Evolutionary conservation across 2,888 invertebrate species (phyloP).

Genomic region (Hololepta plana): DNA sequence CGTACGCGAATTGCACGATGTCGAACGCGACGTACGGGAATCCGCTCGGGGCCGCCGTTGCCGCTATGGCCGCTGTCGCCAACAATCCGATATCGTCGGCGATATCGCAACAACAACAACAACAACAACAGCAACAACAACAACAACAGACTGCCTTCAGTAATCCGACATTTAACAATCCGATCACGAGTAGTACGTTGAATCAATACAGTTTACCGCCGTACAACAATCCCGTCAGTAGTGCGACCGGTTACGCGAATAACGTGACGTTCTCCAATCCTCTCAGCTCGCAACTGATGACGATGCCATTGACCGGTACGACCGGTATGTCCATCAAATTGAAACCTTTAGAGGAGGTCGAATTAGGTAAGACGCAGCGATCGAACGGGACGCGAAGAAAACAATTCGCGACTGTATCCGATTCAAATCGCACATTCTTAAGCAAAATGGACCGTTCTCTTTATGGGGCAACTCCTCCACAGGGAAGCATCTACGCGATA

Average conservation of each 20-base stretch:
- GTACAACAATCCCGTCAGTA: slow-evolving; percentile 20
- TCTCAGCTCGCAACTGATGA: slow-evolving; percentile 37
- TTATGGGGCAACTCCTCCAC: no score
- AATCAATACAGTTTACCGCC: slow-evolving; percentile 26
- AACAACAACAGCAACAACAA: no score
- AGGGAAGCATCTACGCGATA: no score
- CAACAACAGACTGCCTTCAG: slow-evolving; percentile 29
- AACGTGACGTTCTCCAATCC: slow-evolving; percentile 48
- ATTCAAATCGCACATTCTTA: no score
- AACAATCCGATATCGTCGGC: slow-evolving; percentile 14
- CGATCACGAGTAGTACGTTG: slow-evolving; percentile 23
- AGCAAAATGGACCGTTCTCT: no score
- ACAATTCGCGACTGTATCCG: no score
- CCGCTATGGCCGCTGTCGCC: slow-evolving; percentile 8
- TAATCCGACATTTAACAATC: slow-evolving; percentile 32
- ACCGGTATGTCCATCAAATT: slow-evolving; percentile 31
- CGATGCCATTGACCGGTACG: slow-evolving; percentile 13
- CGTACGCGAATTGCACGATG: slow-evolving; percentile 30
- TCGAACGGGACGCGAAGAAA: no score
- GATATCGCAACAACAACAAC: neutral
- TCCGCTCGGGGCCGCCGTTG: slow-evolving; percentile 19
- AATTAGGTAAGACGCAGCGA: slow-evolving; percentile 41
- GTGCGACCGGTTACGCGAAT: slow-evolving; percentile 19
- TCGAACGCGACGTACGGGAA: slow-evolving; percentile 34
- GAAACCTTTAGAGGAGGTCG: slow-evolving; percentile 56